Conservation (phyloP, 30 jellyfish, hydroid and myxozoan genomes). For the Aurelia sp. region DNA sequence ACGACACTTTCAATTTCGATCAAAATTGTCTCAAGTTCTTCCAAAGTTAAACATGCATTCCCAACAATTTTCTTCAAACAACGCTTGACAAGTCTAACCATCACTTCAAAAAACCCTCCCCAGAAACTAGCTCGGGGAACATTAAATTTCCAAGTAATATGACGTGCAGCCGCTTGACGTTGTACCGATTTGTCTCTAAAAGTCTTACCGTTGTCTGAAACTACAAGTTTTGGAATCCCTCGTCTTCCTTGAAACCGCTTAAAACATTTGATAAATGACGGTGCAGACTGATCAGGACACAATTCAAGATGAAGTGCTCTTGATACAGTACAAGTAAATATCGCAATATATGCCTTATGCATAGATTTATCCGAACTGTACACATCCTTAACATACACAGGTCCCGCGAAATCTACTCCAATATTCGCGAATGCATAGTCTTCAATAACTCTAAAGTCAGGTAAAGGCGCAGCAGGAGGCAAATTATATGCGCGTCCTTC, state of each 20-base stretch:
- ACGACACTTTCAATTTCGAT: too few relatives aligned
- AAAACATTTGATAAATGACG: background rate
- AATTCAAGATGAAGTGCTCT: slow-evolving; percentile 9
- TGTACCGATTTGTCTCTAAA: background rate
- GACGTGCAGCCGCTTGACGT: background rate
- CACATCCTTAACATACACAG: slow-evolving; percentile 30
- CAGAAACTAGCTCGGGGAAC: slow-evolving; percentile 4
- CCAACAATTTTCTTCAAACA: background rate
- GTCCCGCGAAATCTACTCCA: slow-evolving; percentile 55
- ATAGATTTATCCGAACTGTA: background rate
- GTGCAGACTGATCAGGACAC: background rate
- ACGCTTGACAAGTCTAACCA: background rate
- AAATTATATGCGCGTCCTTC: slow-evolving; percentile 30
- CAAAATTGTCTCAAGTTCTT: background rate
- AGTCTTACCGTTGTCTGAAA: slow-evolving; percentile 40
- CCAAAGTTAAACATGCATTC: background rate
- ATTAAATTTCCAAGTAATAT: background rate
- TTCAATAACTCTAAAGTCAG: slow-evolving; percentile 1
- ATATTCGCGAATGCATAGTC: slow-evolving; percentile 38
- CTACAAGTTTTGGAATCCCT: slow-evolving; percentile 5
- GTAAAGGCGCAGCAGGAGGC: slow-evolving; percentile 39
- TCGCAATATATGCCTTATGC: slow-evolving; percentile 10
- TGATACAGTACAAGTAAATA: slow-evolving; percentile 17
- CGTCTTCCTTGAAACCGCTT: slow-evolving; percentile 34
- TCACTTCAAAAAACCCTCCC: slow-evolving; percentile 5